Base-by-base conservation (phyloP, 2,888 invertebrate genomes). In the Orthosia incerta region DNA sequence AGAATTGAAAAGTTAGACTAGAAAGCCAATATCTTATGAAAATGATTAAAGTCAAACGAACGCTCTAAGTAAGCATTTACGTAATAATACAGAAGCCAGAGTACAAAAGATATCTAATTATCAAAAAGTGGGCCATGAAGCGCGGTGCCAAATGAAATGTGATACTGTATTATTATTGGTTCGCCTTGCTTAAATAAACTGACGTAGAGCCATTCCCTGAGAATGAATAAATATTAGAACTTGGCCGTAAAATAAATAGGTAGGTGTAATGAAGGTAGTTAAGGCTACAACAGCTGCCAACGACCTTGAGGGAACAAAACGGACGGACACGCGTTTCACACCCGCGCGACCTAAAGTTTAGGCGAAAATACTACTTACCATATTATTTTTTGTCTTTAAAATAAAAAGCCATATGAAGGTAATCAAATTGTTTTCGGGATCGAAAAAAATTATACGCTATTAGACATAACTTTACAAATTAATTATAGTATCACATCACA, bases 221-320 rank as follows among this genome's bases (percentile, higher is more conserved):
- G 39, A 64, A 82, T 90, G 83, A 88, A 88, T 87, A 86, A 86
- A 80, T 80, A 80, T 72, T 63, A 73, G 60, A 68, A 68, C 61
- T 76, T 73, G 77, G 75, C 59, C 48, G 62, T 80, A 80, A 82
- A 85, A 87, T 85, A 87, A 87, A 80, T 85, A 79, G 86, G 83
- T 51, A 62, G 65, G 71, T 78, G 80, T 83, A 90, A 90, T 88
- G 88, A 86, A 86, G 86, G 89, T 90, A 90, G 88, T 90, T 88
- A 89, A 83, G 81, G 77, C 69, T 81, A 39, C 39, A 39, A 7
- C 39, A 39, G 39, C 39, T 39, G 39, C 39, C 39, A 39, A 39
- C 39, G 39, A 39, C 7, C 39, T 39, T 39, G 39, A 39, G 39
- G 39, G 9, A 39, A 39, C 39, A 39, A 39, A 39, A 39, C 9